These are phyloP conservation scores for Galagoides demidoff DNA, from an alignment of 2,797 vertebrate species.

Conservation along the genomic window DNA sequence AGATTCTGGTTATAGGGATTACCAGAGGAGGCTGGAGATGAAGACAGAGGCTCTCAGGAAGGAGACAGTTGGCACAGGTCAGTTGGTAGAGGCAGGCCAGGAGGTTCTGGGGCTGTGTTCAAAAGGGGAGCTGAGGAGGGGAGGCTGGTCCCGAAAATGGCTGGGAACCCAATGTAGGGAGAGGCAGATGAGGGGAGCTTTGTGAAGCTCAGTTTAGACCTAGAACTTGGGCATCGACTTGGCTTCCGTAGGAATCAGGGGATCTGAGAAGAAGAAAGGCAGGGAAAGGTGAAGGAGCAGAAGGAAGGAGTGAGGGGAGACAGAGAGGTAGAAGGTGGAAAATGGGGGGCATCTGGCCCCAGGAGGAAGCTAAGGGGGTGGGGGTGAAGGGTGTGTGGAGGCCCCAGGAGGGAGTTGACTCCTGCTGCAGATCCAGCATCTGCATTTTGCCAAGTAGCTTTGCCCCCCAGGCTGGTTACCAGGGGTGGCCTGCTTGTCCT, in stretches of 20 bases:
- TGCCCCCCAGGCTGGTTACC: not conserved
- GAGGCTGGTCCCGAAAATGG: not conserved
- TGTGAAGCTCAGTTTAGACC: not conserved
- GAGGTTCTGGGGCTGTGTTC: not conserved
- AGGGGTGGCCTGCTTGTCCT: not conserved
- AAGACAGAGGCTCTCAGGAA: not conserved
- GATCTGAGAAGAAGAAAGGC: not conserved
- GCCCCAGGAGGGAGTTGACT: not conserved
- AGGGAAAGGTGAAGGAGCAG: not conserved
- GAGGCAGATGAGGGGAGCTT: not conserved
- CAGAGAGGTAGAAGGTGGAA: not conserved
- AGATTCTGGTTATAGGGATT: not conserved
- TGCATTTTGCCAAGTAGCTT: not conserved
- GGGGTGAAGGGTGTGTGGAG: too few relatives aligned
- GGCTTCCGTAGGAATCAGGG: not conserved
- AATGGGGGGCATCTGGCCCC: not conserved
- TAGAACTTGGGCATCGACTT: not conserved
- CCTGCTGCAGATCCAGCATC: rapidly evolving
- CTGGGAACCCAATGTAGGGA: rapidly evolving
- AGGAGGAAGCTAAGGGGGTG: rapidly evolving
- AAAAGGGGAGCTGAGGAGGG: not conserved
- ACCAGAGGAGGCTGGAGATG: not conserved
- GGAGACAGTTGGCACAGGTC: not conserved
- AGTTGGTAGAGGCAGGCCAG: rapidly evolving
- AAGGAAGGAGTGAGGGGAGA: not conserved